Evolutionary conservation across 2,888 invertebrate species (phyloP).

Genomic region (Sphecodes monilicornis): DNA sequence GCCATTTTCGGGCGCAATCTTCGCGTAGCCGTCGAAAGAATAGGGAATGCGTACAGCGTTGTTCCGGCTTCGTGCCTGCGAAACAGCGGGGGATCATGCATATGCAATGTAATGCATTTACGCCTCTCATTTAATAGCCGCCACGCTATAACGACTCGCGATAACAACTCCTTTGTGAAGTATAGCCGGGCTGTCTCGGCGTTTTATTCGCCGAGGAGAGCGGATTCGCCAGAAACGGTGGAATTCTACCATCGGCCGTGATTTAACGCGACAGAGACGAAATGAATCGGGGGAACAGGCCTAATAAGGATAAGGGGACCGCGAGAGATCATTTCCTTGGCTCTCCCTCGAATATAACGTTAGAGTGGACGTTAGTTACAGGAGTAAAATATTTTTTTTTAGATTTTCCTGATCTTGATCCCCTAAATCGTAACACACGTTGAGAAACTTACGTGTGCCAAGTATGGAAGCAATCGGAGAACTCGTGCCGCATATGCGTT

Average conservation of each 20-base stretch:
- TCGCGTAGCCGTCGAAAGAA: slow-evolving; percentile 14
- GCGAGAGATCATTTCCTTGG: not conserved
- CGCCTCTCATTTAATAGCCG: slow-evolving; percentile 57
- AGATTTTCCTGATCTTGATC: no score
- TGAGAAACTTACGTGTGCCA: no score
- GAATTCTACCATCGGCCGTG: not conserved
- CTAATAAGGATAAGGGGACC: not conserved
- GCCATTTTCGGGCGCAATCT: not conserved
- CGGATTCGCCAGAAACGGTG: not conserved
- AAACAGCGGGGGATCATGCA: slow-evolving; percentile 56
- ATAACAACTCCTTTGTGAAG: slow-evolving; percentile 44
- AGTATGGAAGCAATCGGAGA: no score
- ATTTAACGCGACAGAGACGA: not conserved
- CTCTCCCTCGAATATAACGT: no score
- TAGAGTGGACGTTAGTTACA: no score
- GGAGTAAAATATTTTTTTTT: no score
- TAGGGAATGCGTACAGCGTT: slow-evolving; percentile 33
- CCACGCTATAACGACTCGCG: slow-evolving; percentile 40
- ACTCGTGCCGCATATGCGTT: no score
- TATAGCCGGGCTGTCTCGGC: slow-evolving; percentile 14
- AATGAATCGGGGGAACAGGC: not conserved
- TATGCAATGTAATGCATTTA: slow-evolving; percentile 67
- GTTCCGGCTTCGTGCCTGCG: slow-evolving; percentile 43
- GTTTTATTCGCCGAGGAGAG: slow-evolving; percentile 26
- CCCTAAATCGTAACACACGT: no score